Conservation (phyloP, 2,888 invertebrate genomes). For the Platerodrilus igneus region DNA sequence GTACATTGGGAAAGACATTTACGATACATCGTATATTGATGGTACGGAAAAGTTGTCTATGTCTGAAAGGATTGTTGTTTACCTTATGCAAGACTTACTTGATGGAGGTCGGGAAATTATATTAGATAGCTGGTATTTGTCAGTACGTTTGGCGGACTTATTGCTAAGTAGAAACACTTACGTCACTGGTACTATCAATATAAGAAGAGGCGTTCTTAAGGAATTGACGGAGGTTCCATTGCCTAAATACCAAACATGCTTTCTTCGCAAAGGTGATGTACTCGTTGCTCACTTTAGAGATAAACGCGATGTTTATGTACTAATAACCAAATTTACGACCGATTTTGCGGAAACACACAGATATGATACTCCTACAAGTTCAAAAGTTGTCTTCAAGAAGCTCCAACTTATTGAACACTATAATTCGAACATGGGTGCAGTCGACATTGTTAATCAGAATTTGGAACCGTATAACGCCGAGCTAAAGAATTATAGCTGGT, state of each 20-base stretch:
- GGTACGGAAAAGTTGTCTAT: no score
- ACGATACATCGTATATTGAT: no score
- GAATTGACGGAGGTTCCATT: background rate
- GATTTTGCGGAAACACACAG: background rate
- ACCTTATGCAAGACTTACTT: background rate
- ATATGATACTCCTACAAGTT: no score
- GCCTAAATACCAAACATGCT: background rate
- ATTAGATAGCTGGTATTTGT: background rate
- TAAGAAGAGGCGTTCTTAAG: background rate
- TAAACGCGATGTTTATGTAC: conserved; percentile 3
- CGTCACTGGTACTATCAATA: background rate
- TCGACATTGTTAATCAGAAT: no score
- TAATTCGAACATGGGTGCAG: no score
- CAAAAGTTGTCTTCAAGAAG: no score
- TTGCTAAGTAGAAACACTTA: background rate
- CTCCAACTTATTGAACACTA: no score
- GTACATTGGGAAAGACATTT: no score
- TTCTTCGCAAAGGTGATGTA: background rate
- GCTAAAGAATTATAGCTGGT: no score
- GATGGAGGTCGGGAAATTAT: conserved; percentile 2
- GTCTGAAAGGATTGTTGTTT: conserved; percentile 3
- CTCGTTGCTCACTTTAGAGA: background rate
- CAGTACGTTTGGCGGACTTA: background rate
- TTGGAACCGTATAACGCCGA: no score
- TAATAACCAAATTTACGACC: conserved; percentile 4